phyloP scores from a whole-genome alignment of 1,140 invertebrate genomes.

The Musca vetustissima region DNA sequence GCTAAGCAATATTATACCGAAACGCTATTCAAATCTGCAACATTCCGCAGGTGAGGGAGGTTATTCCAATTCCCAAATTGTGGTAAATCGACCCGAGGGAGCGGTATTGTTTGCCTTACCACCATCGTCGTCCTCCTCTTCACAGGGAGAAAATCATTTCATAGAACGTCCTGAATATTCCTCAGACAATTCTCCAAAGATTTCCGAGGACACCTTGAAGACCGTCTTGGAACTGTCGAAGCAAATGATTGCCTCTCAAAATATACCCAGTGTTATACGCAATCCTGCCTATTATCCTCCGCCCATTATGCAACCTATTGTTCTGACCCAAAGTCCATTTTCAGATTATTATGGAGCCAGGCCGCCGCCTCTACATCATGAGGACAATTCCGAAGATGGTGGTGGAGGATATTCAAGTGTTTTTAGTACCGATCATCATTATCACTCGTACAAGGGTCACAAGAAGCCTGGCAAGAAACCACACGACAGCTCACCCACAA shows the following conservation, averaged over 20 bases:
- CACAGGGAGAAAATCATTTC: constrained; percentile 19
- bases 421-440: background rate
- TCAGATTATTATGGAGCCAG: constrained; percentile 26
- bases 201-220: constrained; percentile 53
- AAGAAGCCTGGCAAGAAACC: constrained; percentile 30
- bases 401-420: background rate
- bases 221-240: constrained; percentile 53
- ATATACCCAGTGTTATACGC: constrained; percentile 47
- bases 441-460: background rate
- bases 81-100: constrained; percentile 53
- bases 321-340: constrained; percentile 35
- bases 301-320: constrained; percentile 43
- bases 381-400: background rate
- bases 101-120: constrained; percentile 51
- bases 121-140: no score
- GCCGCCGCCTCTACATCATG: constrained; percentile 30
- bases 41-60: background rate
- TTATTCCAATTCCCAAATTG: constrained; percentile 53
- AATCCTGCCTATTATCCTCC: constrained; percentile 42
- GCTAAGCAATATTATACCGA: constrained; percentile 36
- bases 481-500: constrained; percentile 41
- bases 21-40: constrained; percentile 18
- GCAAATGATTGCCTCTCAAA: constrained; percentile 52
- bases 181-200: constrained; percentile 43
- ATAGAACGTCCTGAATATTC: constrained; percentile 27